These are phyloP conservation scores for Leptogaster cylindrica DNA, from an alignment of 2,888 invertebrate species.

Conservation along the genomic window DNA sequence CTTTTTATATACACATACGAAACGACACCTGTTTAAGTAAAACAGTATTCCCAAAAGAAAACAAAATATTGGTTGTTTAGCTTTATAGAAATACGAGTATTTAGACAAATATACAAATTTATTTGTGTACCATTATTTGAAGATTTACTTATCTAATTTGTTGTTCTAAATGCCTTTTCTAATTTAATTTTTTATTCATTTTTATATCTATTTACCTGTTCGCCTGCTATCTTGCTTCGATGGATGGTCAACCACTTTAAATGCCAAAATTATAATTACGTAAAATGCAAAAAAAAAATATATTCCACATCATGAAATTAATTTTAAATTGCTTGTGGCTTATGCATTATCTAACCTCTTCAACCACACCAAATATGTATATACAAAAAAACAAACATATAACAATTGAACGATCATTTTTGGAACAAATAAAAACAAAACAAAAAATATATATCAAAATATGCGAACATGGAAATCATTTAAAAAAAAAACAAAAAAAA, in stretches of 20 bases:
- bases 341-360: conserved; percentile 43
- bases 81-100: too few relatives aligned
- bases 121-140: conserved; percentile 14
- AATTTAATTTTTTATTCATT: conserved; percentile 52
- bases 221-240: conserved; percentile 60
- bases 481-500: conserved; percentile 43
- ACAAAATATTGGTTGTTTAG: neutral
- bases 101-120: conserved; percentile 4
- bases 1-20: neutral
- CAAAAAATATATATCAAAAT: conserved; percentile 42
- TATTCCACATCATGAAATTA: conserved; percentile 44
- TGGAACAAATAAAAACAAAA: conserved; percentile 46
- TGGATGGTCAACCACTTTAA: conserved; percentile 55
- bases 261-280: conserved; percentile 16
- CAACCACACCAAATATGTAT: conserved; percentile 41
- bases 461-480: conserved; percentile 48
- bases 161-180: conserved; percentile 30
- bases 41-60: neutral
- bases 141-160: conserved; percentile 16
- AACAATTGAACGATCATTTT: conserved; percentile 15
- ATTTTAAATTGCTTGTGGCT: conserved; percentile 42
- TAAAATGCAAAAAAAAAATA: neutral
- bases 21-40: neutral
- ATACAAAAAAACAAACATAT: conserved; percentile 41
- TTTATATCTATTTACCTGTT: conserved; percentile 59